Base-by-base conservation (phyloP, 2,797 vertebrate species). In the Poeciliopsis infans region DNA sequence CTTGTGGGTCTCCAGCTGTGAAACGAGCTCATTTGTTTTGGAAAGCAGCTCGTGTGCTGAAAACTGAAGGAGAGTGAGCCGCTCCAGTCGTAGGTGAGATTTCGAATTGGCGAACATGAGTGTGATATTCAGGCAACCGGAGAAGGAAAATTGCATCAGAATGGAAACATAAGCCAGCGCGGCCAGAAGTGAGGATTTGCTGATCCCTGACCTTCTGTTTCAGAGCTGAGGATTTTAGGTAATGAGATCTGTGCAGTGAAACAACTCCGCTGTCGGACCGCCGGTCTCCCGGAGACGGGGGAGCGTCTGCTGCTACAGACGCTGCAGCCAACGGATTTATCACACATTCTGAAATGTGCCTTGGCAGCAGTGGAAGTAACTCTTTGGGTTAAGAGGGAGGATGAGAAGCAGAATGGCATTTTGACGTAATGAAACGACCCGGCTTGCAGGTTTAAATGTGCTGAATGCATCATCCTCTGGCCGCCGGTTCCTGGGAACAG, bases 191-290 rank as follows among this genome's bases (percentile, higher is more conserved):
- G 90, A 86, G 89, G 91, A 94, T 95, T 94, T 93, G 91, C 94
- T 94, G 93, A 95, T 93, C 92, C 92, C 88, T 95, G 95, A 96
- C 94, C 95, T 94, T 95, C 91, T 93, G 94, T 93, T 95, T 95
- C 89, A 93, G 91, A 92, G 89, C 88, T 80, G 87, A 92, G 89
- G 92, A 91, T 94, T 94, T 94, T 91, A 91, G 90, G 94, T 95
- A 95, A 95, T 95, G 94, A 95, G 92, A 95, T 94, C 91, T 86
- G 93, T 91, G 88, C 88, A 78, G 87, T 81, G 83, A 89, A 90
- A 92, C 90, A 90, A 91, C 84, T 92, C 89, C 85, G 11, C 74
- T 15, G 49, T 84, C 76, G 74, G 82, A 77, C 78, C 49, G 82
- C 78, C 76, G 82, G 84, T 82, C 84, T 83, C 83, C 51, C 20